Percentiles rank a stretch among this genome's conserved stretches.
Conservation (phyloP, 2,113 vertebrate genomes). For the Cercopithecus mona region DNA sequence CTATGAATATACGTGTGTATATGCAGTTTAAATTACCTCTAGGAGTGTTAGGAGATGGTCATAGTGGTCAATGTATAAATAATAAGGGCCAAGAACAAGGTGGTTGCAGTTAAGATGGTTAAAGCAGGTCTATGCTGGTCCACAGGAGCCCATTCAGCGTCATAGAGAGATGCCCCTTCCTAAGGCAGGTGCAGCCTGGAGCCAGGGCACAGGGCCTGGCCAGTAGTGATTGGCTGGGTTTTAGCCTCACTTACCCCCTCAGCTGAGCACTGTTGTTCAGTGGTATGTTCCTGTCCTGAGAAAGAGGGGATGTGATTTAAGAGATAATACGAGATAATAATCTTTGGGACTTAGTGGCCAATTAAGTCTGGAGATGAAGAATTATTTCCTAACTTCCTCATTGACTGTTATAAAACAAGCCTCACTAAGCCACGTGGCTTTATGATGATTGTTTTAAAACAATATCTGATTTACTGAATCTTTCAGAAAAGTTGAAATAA, state of each 20-base stretch:
- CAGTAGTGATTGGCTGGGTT: background rate
- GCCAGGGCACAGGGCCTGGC: too few species aligned
- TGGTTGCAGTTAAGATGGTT: background rate
- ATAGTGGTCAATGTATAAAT: background rate
- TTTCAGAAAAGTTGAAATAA: background rate
- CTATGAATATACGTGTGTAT: background rate
- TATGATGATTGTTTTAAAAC: background rate
- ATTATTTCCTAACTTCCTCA: background rate
- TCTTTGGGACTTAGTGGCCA: background rate
- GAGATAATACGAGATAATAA: background rate
- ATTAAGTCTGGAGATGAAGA: background rate
- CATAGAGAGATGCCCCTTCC: background rate
- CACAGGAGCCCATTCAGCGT: background rate
- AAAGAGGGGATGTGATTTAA: background rate
- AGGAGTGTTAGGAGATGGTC: background rate
- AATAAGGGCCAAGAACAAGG: background rate
- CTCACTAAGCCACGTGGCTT: background rate
- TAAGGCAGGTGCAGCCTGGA: background rate
- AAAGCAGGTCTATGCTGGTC: background rate
- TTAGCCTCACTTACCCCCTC: background rate
- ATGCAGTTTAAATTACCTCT: background rate
- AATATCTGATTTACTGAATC: background rate
- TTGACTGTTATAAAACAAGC: background rate
- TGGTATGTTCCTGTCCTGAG: background rate
- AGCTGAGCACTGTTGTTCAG: background rate